These are phyloP conservation scores for Eciton burchellii DNA, from an alignment of 1,140 invertebrate species.

Conservation along the genomic window DNA sequence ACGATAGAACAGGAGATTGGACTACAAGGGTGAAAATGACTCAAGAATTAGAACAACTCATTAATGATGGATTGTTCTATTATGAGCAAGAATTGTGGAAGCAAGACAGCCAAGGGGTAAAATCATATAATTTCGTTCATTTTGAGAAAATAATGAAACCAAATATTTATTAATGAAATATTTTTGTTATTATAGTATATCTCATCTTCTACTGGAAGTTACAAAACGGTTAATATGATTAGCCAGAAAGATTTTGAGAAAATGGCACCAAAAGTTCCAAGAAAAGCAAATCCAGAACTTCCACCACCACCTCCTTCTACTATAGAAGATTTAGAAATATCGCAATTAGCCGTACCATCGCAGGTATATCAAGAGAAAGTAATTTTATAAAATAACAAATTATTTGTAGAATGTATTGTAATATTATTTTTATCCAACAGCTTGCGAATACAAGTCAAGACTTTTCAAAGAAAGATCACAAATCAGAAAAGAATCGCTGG, in stretches of 20 bases:
- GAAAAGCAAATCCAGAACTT: slow-evolving; percentile 89
- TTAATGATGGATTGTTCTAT: slow-evolving; percentile 97
- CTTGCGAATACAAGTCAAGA: slow-evolving; percentile 74
- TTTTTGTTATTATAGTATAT: slow-evolving; percentile 74
- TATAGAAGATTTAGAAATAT: slow-evolving; percentile 78
- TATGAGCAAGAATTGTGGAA: slow-evolving; percentile 97
- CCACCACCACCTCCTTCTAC: slow-evolving; percentile 92
- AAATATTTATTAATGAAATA: too few relatives aligned
- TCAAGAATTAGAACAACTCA: slow-evolving; percentile 96
- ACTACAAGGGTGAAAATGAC: slow-evolving; percentile 95
- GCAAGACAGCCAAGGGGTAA: slow-evolving; percentile 83
- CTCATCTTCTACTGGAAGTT: slow-evolving; percentile 86
- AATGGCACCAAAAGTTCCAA: slow-evolving; percentile 88
- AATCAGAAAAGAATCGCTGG: slow-evolving; percentile 73
- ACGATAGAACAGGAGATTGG: slow-evolving; percentile 95
- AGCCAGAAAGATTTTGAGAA: slow-evolving; percentile 95
- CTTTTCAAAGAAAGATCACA: slow-evolving; percentile 72
- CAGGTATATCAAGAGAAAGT: slow-evolving; percentile 68
- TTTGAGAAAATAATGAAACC: too few relatives aligned
- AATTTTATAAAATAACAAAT: not conserved
- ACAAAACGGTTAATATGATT: slow-evolving; percentile 96
- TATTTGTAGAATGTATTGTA: not conserved
- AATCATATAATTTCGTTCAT: slow-evolving; percentile 17
- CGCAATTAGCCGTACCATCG: slow-evolving; percentile 72
- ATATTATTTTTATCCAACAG: slow-evolving; percentile 45